These are phyloP conservation scores for Triplophysa siluroides DNA, from an alignment of 2,113 vertebrate species.

Conservation along the genomic window DNA sequence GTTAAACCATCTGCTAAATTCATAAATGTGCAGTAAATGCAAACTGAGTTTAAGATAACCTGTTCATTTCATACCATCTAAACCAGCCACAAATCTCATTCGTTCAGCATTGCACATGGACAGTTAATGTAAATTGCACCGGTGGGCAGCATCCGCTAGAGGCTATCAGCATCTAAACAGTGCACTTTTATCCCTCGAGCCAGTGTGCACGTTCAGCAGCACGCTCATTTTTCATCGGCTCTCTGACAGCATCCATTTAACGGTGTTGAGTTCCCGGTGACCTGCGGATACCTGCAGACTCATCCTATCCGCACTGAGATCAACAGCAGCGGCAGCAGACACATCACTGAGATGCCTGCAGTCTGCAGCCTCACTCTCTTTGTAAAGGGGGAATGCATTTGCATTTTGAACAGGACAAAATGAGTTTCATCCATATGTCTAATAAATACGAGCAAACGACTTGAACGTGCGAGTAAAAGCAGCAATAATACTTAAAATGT, in stretches of 20 bases:
- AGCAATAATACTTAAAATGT: not conserved
- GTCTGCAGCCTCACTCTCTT: not conserved
- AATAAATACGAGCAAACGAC: not conserved
- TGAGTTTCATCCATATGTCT: not conserved
- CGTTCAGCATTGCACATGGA: not conserved
- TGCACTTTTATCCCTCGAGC: not conserved
- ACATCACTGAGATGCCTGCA: not conserved
- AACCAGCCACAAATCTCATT: no score
- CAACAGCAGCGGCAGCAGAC: not conserved
- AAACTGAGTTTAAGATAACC: no score
- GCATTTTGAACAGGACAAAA: not conserved
- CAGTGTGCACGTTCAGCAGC: slow-evolving; percentile 7
- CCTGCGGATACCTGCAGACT: slow-evolving; percentile 48
- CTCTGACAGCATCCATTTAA: slow-evolving; percentile 35
- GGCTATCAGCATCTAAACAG: slow-evolving; percentile 11
- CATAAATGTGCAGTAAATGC: no score
- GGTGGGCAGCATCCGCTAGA: slow-evolving; percentile 18
- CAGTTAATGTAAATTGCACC: not conserved
- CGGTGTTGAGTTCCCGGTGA: slow-evolving; percentile 26
- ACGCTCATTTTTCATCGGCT: not conserved
- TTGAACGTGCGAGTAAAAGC: not conserved
- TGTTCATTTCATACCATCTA: no score
- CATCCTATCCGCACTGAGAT: slow-evolving; percentile 10
- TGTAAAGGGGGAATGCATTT: not conserved
- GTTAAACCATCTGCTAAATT: no score